Base-by-base conservation (phyloP, 1,140 invertebrate species). In the Bombus picipes region DNA sequence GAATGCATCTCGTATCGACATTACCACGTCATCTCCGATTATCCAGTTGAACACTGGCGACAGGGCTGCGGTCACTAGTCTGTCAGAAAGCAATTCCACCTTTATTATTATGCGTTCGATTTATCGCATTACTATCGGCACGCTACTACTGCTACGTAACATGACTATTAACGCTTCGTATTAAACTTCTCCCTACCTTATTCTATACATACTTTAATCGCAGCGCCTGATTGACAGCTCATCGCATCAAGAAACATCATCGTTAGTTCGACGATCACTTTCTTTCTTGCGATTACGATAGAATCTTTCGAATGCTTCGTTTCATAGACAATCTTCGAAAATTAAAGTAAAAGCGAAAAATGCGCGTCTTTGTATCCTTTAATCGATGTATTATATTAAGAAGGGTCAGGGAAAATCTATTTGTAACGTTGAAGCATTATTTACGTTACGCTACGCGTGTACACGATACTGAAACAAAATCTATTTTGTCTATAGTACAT, bases 11-110 rank as follows among this genome's bases (percentile, higher is more conserved):
- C 87, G 87, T 80, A 92, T 72, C 82, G 76, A 70, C 74, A 81
- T 85, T 75, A 90, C 79, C 71, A 72, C 53, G 89, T 92, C 88
- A 92, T 77, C 86, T 96, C 82, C 97, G 96, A 92, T 94, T 97
- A 76, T 92, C 89, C 85, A 91, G 86, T 91, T 92, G 90, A 86
- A 89, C 92, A 81, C 89, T 89, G 90, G 89, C 91, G 88, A 92
- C 89, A 89, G 90, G 91, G 90, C 94, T 91, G 88, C 94, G 90
- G 88, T 90, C 73, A 87, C 90, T 91, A 94, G 90, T 94, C 91
- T 94, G 94, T 94, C 93, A 94, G 94, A 94, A 89, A 91, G 88
- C 88, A 92, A 90, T 90, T 87, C 39, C 81, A 80, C 77, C 78
- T 87, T 87, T 85, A 87, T 83, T 85, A 85, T 70, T 88, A 80